A percentile compares a stretch with the other conserved stretches of the same genome.
These are phyloP conservation scores for Crypturellus undulatus DNA, from an alignment of 2,113 vertebrate genomes.

Conservation along the genomic window DNA sequence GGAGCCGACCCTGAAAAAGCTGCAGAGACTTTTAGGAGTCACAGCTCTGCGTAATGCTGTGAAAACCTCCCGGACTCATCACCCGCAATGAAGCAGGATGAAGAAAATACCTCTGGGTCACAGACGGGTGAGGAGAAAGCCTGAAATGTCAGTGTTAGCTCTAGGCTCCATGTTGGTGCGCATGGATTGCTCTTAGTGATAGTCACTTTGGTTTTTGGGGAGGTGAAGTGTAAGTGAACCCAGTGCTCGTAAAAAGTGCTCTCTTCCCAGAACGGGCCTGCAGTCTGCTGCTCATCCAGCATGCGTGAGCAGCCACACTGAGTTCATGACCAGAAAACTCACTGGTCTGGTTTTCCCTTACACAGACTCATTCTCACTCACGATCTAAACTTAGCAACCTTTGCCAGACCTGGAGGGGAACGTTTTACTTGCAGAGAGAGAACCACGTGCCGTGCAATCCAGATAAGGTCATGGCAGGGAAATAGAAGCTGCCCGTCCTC, in stretches of 20 bases:
- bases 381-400: neutral
- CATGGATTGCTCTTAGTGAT: neutral
- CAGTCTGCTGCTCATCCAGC: neutral
- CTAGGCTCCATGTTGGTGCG: neutral
- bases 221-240: neutral
- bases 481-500: neutral
- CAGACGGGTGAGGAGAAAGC: neutral
- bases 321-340: neutral
- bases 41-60: neutral
- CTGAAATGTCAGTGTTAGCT: neutral
- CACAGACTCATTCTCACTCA: neutral
- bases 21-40: neutral
- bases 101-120: neutral
- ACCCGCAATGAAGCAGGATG: fast-evolving
- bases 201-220: neutral
- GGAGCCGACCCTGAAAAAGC: neutral
- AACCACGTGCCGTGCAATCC: neutral
- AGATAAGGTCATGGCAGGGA: neutral
- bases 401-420: neutral
- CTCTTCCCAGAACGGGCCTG: neutral
- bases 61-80: neutral
- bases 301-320: neutral
- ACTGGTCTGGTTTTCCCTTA: neutral
- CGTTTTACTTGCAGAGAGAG: neutral
- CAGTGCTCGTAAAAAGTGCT: neutral